A percentile compares a stretch with the other conserved stretches of the same genome.
phyloP scores from a whole-genome alignment of 1,140 invertebrate genomes.

The Hirudo medicinalis region DNA sequence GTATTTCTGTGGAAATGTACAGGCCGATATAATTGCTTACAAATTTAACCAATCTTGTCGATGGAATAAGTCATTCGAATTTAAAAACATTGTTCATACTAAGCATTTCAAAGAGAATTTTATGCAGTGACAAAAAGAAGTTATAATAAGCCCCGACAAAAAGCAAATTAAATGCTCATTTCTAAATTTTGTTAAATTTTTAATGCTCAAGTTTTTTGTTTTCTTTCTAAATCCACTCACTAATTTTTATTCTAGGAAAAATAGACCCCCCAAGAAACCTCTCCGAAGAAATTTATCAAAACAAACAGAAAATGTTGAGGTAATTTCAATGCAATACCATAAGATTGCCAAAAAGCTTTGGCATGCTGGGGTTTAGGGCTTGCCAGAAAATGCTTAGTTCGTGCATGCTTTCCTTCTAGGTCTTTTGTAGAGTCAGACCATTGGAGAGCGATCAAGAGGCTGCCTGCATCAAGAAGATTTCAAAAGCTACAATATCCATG shows the following conservation, averaged over 20 bases:
- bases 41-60: too few species aligned
- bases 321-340: neutral
- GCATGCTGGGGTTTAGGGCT: neutral
- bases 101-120: too few species aligned
- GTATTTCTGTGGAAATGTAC: too few species aligned
- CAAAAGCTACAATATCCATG: neutral
- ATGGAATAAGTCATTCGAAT: too few species aligned
- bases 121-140: too few species aligned
- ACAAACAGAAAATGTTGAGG: conserved; percentile 18
- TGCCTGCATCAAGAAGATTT: conserved; percentile 4
- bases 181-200: too few species aligned
- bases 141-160: too few species aligned
- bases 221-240: too few species aligned
- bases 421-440: conserved; percentile 14
- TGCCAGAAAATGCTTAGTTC: neutral
- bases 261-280: conserved; percentile 10
- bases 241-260: conserved; percentile 4
- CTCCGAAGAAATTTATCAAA: conserved; percentile 9
- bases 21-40: too few species aligned
- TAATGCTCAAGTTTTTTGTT: too few species aligned
- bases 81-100: too few species aligned
- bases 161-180: too few species aligned
- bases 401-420: neutral
- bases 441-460: conserved; percentile 6
- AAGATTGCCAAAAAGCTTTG: neutral